A percentile compares a stretch with the other conserved stretches of the same genome.
Conservation (phyloP, 1,140 invertebrate species). For the Panagrolaimus sp. region DNA sequence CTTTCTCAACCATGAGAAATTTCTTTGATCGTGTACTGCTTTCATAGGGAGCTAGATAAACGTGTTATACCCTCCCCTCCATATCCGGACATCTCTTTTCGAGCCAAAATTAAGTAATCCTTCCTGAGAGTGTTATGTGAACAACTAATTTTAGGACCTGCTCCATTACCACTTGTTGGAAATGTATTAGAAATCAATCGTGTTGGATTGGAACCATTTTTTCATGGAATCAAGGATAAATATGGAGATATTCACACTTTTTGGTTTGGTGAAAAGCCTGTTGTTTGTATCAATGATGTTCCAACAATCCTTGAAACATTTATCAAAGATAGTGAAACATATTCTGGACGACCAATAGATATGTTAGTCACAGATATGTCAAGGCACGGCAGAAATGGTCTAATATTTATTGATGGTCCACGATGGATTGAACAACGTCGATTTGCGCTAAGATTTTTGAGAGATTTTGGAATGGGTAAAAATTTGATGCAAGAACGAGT, state of each 20-base stretch:
- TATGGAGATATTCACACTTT: conserved; percentile 7
- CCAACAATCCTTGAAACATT: not conserved
- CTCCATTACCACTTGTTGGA: not conserved
- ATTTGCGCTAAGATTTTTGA: conserved; percentile 50
- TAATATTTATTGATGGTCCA: conserved; percentile 48
- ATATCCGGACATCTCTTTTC: too few relatives aligned
- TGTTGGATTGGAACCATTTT: not conserved
- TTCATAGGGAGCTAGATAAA: too few relatives aligned
- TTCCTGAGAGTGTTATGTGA: too few relatives aligned
- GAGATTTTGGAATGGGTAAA: conserved; percentile 59
- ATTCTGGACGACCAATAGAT: not conserved
- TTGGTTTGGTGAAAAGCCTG: not conserved
- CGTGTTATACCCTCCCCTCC: too few relatives aligned
- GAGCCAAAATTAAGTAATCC: too few relatives aligned
- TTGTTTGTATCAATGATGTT: conserved; percentile 4
- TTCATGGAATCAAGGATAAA: not conserved
- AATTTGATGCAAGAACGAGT: conserved; percentile 21
- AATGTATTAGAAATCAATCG: not conserved
- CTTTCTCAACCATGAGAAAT: too few relatives aligned
- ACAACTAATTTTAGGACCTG: not conserved
- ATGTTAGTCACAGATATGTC: too few relatives aligned
- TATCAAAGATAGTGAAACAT: not conserved
- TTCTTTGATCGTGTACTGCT: too few relatives aligned
- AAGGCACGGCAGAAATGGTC: conserved; percentile 29
- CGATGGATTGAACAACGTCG: conserved; percentile 47